These are phyloP conservation scores for Amblyornis subalaris DNA, from an alignment of 2,113 vertebrate species.

Conservation along the genomic window DNA sequence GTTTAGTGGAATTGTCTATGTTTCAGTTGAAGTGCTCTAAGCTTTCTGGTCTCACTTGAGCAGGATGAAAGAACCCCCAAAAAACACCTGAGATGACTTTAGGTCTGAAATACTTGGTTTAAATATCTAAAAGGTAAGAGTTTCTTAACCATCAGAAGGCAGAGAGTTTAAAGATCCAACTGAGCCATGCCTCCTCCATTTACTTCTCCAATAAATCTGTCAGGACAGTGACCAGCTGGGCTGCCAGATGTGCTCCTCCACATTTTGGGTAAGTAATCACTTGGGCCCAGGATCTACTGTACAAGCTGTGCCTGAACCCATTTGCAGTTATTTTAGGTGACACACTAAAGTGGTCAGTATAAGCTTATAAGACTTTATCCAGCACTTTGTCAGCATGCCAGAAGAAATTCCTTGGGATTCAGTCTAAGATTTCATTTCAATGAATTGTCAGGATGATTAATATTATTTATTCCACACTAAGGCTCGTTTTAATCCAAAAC, in stretches of 20 bases:
- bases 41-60: background rate
- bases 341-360: background rate
- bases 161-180: background rate
- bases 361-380: background rate
- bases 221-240: background rate
- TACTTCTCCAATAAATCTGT: background rate
- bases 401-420: background rate
- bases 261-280: background rate
- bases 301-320: background rate
- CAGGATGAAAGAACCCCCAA: background rate
- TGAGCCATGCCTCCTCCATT: background rate
- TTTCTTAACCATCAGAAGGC: background rate
- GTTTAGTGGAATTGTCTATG: conserved; percentile 1
- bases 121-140: background rate
- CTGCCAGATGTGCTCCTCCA: background rate
- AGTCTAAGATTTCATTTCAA: background rate
- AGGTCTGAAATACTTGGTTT: background rate
- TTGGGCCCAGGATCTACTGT: background rate
- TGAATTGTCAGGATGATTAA: background rate
- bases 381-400: background rate
- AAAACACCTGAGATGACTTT: background rate
- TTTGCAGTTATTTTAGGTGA: background rate
- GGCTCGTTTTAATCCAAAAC: background rate
- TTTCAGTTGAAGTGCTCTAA: conserved; percentile 25
- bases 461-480: background rate